These are phyloP conservation scores for Otocyon megalotis DNA, from an alignment of 2,113 vertebrate genomes.

Conservation along the genomic window DNA sequence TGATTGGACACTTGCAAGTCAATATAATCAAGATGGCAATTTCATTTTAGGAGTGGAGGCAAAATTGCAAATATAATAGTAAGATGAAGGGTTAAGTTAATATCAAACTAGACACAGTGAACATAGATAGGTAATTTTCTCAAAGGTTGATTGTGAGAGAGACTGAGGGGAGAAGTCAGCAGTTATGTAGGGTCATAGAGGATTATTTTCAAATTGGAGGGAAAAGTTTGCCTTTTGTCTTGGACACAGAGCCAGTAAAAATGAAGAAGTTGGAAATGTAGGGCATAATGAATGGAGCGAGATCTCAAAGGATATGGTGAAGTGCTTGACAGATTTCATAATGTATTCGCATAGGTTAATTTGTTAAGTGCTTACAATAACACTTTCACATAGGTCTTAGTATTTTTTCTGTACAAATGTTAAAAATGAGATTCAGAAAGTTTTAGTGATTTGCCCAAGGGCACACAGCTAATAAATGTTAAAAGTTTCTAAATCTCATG, in stretches of 20 bases:
- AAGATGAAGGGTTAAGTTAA: not conserved
- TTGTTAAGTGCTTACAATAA: slow-evolving; percentile 45
- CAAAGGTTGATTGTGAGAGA: not conserved
- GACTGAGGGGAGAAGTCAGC: not conserved
- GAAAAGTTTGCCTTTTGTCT: not conserved
- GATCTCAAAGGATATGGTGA: not conserved
- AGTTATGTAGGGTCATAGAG: not conserved
- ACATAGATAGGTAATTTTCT: not conserved
- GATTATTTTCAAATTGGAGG: not conserved
- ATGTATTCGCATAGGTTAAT: not conserved
- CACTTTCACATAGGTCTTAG: not conserved
- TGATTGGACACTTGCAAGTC: not conserved
- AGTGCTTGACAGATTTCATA: slow-evolving; percentile 4
- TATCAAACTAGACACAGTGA: not conserved
- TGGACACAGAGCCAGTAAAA: not conserved
- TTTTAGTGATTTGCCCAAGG: slow-evolving; percentile 32
- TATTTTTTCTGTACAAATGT: not conserved
- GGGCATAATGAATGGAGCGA: not conserved
- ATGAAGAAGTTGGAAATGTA: not conserved
- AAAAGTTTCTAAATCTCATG: not conserved
- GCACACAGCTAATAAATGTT: slow-evolving; percentile 50
- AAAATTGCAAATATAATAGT: not conserved
- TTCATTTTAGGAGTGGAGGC: not conserved
- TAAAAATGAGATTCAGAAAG: slow-evolving; percentile 56
- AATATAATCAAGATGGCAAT: not conserved